Conservation (phyloP, 2,113 vertebrate species). For the Alosa alosa region DNA sequence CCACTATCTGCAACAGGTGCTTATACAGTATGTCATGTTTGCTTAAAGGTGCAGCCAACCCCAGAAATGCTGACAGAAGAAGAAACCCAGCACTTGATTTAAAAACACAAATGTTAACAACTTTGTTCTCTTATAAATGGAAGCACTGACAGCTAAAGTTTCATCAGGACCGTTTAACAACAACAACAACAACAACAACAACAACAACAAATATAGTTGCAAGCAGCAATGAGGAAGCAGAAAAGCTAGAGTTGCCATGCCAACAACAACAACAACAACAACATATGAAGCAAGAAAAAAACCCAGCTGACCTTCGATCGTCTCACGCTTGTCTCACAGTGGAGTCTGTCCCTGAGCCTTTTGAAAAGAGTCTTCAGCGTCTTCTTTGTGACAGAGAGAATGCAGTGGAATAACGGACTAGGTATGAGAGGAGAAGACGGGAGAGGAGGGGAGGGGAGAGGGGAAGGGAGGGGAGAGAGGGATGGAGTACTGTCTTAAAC, state of each 20-base stretch:
- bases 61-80: no score
- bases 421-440: neutral
- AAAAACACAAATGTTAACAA: slow-evolving; percentile 3
- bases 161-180: neutral
- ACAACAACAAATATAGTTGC: no score
- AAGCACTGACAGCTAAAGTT: neutral
- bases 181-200: no score
- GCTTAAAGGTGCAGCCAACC: neutral
- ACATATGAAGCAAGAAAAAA: neutral
- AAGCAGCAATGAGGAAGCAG: no score
- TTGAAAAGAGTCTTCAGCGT: neutral
- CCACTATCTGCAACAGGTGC: no score
- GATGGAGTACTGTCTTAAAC: slow-evolving; percentile 40
- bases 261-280: no score
- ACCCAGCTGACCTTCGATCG: neutral
- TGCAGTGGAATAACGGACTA: neutral
- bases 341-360: neutral
- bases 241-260: no score
- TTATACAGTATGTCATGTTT: no score
- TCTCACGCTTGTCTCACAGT: neutral
- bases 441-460: slow-evolving; percentile 43
- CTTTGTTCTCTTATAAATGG: neutral
- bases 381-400: slow-evolving; percentile 25
- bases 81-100: neutral
- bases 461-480: slow-evolving; percentile 26